Base-by-base conservation (phyloP, 2,888 invertebrate species). In the Boloria selene region DNA sequence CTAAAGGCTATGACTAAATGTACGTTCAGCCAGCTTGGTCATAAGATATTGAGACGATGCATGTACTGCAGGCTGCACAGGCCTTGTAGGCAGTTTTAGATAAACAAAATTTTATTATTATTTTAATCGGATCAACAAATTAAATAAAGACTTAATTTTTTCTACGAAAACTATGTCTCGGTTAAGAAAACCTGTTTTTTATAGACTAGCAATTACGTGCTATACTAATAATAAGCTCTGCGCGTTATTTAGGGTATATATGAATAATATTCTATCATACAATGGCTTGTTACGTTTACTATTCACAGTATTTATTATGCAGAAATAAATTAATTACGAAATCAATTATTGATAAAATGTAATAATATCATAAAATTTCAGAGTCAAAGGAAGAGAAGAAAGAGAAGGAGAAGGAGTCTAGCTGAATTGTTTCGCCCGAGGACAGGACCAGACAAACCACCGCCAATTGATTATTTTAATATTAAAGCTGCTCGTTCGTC, bases 351-450 rank as follows among this genome's bases (percentile, higher is more conserved):
- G 0, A n/a, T 44, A 44, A 55, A 42, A 18, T 18, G 4, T 6
- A 26, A 56, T 3, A 26, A 45, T 58, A 26, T 47, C 6, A 17
- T 49, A 49, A 7, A 67, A 67, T 93, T 93, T n/a, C 91, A 95
- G 95, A 95, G 90, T 93, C 94, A 75, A 95, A 94, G 89, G 94
- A 94, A 79, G 94, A 94, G 79, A 94, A 94, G 80, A 94, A 94
- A 79, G 94, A 94, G 82, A 94, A 94, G 79, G 94, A 94, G 82
- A 94, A 95, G 80, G 94, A 94, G 87, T 94, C 94, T 67, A 94
- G 94, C 93, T 94, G 94, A 95, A 94, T 93, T 83, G 84, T 79
- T 85, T 86, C 82, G 77, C 79, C 75, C 70, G 78, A 83, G 82
- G 79, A 86, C 84, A 86, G 87, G 90, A 89, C 81, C 87, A 87